These are phyloP conservation scores for Ischnus inquisitorius DNA, from an alignment of 2,888 invertebrate species.

Conservation along the genomic window DNA sequence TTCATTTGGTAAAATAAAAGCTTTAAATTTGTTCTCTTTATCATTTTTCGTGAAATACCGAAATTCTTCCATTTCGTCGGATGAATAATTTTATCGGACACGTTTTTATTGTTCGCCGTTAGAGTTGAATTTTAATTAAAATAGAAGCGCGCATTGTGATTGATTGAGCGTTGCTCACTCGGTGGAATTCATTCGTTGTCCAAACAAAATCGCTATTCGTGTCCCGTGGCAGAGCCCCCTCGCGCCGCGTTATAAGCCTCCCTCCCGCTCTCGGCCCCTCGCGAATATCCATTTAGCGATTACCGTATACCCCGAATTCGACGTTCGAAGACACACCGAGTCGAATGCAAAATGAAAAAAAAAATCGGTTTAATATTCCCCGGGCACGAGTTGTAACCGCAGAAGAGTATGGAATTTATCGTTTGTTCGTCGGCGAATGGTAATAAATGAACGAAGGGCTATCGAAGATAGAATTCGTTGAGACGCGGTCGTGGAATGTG, in stretches of 20 bases:
- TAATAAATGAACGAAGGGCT: slow-evolving; percentile 40
- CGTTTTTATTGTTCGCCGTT: slow-evolving; percentile 29
- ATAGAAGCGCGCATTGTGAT: slow-evolving; percentile 74
- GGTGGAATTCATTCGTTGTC: slow-evolving; percentile 77
- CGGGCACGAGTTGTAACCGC: slow-evolving; percentile 32
- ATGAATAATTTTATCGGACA: neutral
- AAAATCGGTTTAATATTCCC: slow-evolving; percentile 68
- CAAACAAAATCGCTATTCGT: slow-evolving; percentile 74
- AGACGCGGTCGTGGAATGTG: neutral
- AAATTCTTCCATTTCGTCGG: neutral
- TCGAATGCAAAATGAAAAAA: slow-evolving; percentile 70
- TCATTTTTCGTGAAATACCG: neutral
- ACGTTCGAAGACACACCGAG: slow-evolving; percentile 60
- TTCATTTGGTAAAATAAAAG: neutral
- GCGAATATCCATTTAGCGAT: slow-evolving; percentile 76
- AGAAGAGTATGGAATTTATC: slow-evolving; percentile 17
- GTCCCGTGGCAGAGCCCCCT: slow-evolving; percentile 53
- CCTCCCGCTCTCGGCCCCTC: slow-evolving; percentile 58
- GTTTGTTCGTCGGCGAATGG: slow-evolving; percentile 42
- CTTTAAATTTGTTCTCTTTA: neutral
- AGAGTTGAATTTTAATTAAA: slow-evolving; percentile 73
- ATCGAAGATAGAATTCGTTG: slow-evolving; percentile 31
- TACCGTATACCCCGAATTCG: slow-evolving; percentile 65
- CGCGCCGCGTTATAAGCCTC: slow-evolving; percentile 37
- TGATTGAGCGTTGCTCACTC: slow-evolving; percentile 77